Evolutionary conservation across 2,113 vertebrate genomes (phyloP).

Genomic region (Crotophaga sulcirostris): DNA sequence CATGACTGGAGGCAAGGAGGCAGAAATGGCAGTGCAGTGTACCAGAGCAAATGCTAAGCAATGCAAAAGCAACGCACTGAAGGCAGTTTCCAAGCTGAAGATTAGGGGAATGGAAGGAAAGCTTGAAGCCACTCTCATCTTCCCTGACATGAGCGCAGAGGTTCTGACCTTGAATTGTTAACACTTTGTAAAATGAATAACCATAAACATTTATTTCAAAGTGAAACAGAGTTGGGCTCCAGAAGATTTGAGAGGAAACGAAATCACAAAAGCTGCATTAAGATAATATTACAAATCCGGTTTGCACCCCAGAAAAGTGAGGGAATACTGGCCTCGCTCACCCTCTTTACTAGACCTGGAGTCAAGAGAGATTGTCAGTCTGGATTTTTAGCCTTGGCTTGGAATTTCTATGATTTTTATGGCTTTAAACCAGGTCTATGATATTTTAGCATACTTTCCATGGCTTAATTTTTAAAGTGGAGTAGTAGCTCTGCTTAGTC

Average conservation of each 20-base stretch:
- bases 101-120: neutral
- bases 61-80: neutral
- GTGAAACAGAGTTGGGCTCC: neutral
- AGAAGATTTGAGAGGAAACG: constrained; percentile 25
- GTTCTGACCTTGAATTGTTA: neutral
- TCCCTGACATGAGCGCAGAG: neutral
- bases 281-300: neutral
- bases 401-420: constrained; percentile 34
- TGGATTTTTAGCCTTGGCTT: constrained; percentile 23
- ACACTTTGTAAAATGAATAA: constrained; percentile 24
- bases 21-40: neutral
- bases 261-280: constrained; percentile 37
- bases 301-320: constrained; percentile 31
- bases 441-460: constrained; percentile 52
- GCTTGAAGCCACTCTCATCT: neutral
- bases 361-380: neutral
- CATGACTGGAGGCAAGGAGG: constrained; percentile 31
- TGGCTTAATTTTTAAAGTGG: constrained; percentile 47
- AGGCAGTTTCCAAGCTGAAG: neutral
- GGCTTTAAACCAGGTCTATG: neutral
- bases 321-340: neutral
- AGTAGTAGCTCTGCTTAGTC: constrained; percentile 18
- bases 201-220: constrained; percentile 36
- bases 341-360: neutral
- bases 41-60: constrained; percentile 40